A percentile compares a stretch with the other conserved stretches of the same genome.
These are phyloP conservation scores for Epiblema foenella DNA, from an alignment of 2,888 invertebrate genomes.

Conservation along the genomic window DNA sequence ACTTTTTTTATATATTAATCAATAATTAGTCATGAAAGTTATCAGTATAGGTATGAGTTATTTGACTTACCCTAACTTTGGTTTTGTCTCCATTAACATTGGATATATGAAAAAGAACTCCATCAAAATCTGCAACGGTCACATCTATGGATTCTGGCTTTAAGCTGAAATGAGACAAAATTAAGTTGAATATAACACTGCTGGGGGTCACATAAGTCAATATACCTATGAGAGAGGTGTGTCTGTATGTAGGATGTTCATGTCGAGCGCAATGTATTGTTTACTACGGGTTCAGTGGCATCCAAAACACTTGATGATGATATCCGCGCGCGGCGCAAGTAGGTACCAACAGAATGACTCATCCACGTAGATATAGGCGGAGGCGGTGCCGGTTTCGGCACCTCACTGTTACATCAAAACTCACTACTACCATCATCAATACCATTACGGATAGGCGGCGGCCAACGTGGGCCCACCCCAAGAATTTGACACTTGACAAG, in stretches of 20 bases:
- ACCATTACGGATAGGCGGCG: slow-evolving; percentile 53
- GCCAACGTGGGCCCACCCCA: slow-evolving; percentile 83
- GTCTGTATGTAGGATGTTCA: slow-evolving; percentile 44
- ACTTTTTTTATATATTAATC: background rate
- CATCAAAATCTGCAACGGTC: slow-evolving; percentile 98
- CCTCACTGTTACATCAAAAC: slow-evolving; percentile 51
- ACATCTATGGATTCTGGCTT: slow-evolving; percentile 98
- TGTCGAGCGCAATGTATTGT: slow-evolving; percentile 63
- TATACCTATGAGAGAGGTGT: slow-evolving; percentile 29
- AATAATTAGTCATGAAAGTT: slow-evolving; percentile 7
- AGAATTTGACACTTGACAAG: slow-evolving; percentile 81
- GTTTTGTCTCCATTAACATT: slow-evolving; percentile 98
- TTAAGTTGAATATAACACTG: slow-evolving; percentile 19
- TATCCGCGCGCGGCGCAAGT: slow-evolving; percentile 72
- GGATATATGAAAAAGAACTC: slow-evolving; percentile 98
- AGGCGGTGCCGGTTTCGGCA: slow-evolving; percentile 73
- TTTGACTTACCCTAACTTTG: slow-evolving; percentile 94
- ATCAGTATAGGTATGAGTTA: slow-evolving; percentile 10
- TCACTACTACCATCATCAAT: slow-evolving; percentile 1
- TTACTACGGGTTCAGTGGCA: slow-evolving; percentile 64
- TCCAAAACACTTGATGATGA: slow-evolving; percentile 74
- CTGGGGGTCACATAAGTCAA: slow-evolving; percentile 54
- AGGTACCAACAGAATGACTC: slow-evolving; percentile 78
- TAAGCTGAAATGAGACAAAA: slow-evolving; percentile 86
- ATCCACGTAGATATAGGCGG: slow-evolving; percentile 75